These are phyloP conservation scores for Tridacna gigas DNA, from an alignment of 2,888 invertebrate genomes.

Conservation along the genomic window DNA sequence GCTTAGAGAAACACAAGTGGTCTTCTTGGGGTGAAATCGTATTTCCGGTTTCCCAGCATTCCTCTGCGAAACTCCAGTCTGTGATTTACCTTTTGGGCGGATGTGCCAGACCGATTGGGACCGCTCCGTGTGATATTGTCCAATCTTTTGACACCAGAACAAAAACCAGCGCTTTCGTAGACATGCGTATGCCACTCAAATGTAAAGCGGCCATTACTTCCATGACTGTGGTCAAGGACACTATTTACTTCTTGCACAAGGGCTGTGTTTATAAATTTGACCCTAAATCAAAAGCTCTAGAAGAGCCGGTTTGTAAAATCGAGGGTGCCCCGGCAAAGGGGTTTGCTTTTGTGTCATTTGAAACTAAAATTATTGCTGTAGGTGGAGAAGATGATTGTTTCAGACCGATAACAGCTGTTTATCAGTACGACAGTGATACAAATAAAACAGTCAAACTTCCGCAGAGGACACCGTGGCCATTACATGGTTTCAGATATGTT, in stretches of 20 bases:
- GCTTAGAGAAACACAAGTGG: constrained; percentile 27
- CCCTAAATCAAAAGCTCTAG: background rate
- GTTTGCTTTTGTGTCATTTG: constrained; percentile 42
- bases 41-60: constrained; percentile 34
- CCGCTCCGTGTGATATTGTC: constrained; percentile 29
- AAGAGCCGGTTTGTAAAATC: constrained; percentile 6
- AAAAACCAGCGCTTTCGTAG: constrained; percentile 32
- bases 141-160: constrained; percentile 52
- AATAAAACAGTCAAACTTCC: constrained; percentile 36
- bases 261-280: constrained; percentile 38
- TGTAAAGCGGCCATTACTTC: constrained; percentile 37
- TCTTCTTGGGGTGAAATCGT: constrained; percentile 36
- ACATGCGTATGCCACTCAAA: constrained; percentile 43
- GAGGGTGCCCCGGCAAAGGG: constrained; percentile 36
- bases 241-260: constrained; percentile 44
- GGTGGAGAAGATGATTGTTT: constrained; percentile 60
- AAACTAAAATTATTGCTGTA: constrained; percentile 46
- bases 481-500: constrained; percentile 43
- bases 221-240: constrained; percentile 21
- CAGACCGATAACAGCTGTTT: constrained; percentile 16
- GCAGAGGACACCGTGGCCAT: constrained; percentile 32
- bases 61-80: constrained; percentile 26
- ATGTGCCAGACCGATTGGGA: background rate
- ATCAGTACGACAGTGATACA: constrained; percentile 36
- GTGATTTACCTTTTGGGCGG: constrained; percentile 57